These are phyloP conservation scores for Campopleginae sp. DNA, from an alignment of 2,888 invertebrate genomes.

Conservation along the genomic window DNA sequence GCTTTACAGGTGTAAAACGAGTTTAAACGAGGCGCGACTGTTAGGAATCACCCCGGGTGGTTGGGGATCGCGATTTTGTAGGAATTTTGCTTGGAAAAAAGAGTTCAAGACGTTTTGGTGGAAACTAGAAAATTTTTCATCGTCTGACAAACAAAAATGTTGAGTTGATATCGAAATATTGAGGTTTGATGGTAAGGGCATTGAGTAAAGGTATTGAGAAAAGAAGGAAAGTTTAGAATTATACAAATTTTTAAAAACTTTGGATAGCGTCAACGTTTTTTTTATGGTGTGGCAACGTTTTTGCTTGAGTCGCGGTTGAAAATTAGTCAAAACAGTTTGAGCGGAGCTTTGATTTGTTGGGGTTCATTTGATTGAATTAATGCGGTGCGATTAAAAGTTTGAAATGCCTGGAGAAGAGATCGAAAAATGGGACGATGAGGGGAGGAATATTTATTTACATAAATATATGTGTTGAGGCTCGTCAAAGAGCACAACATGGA, in stretches of 20 bases:
- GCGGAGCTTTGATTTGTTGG: background rate
- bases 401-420: background rate
- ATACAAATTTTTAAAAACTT: background rate
- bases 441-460: background rate
- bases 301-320: background rate
- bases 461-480: constrained; percentile 28
- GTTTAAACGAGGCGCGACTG: constrained; percentile 79
- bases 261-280: background rate
- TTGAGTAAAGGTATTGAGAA: no score
- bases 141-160: background rate
- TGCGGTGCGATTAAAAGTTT: constrained; percentile 5
- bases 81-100: constrained; percentile 68
- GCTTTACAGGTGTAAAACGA: constrained; percentile 80
- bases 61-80: constrained; percentile 68
- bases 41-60: constrained; percentile 77
- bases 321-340: background rate
- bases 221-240: background rate
- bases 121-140: background rate
- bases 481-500: constrained; percentile 72
- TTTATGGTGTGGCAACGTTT: background rate
- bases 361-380: constrained; percentile 7
- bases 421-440: constrained; percentile 4
- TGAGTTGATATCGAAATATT: background rate
- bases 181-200: background rate
- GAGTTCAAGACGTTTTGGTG: background rate